Conservation (phyloP, 2,113 vertebrate species). For the Oostethus manadensis region DNA sequence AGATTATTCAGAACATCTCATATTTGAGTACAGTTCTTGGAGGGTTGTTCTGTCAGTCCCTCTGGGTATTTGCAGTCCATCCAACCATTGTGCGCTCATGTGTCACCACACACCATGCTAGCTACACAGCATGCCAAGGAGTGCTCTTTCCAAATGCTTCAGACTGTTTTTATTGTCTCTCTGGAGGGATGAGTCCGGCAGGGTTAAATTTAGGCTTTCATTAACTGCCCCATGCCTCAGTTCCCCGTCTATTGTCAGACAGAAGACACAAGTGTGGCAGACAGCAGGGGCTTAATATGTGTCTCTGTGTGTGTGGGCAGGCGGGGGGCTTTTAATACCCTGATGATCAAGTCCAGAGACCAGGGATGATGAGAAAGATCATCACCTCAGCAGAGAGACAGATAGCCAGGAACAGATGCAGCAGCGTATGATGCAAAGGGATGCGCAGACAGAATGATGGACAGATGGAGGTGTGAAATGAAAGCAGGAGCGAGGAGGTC, state of each 20-base stretch:
- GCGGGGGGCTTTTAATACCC: slow-evolving; percentile 15
- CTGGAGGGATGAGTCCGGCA: slow-evolving; percentile 41
- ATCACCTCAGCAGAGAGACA: slow-evolving; percentile 28
- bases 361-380: slow-evolving; percentile 46
- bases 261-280: slow-evolving; percentile 17
- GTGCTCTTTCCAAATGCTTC: slow-evolving; percentile 38
- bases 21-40: no score
- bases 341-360: slow-evolving; percentile 19
- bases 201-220: slow-evolving; percentile 56
- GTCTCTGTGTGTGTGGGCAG: slow-evolving; percentile 20
- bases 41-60: not conserved
- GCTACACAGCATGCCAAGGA: slow-evolving; percentile 46
- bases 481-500: slow-evolving; percentile 23
- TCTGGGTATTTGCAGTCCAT: slow-evolving; percentile 35
- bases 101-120: slow-evolving; percentile 35
- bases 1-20: no score
- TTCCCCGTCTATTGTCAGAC: slow-evolving; percentile 35
- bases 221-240: slow-evolving; percentile 27
- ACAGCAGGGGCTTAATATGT: slow-evolving; percentile 13
- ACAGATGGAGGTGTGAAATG: slow-evolving; percentile 45
- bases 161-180: slow-evolving; percentile 47
- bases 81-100: not conserved
- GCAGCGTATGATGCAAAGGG: slow-evolving; percentile 17
- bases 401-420: slow-evolving; percentile 28
- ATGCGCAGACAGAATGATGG: slow-evolving; percentile 33